These are phyloP conservation scores for Sesia apiformis DNA, from an alignment of 2,888 invertebrate species.

Conservation along the genomic window DNA sequence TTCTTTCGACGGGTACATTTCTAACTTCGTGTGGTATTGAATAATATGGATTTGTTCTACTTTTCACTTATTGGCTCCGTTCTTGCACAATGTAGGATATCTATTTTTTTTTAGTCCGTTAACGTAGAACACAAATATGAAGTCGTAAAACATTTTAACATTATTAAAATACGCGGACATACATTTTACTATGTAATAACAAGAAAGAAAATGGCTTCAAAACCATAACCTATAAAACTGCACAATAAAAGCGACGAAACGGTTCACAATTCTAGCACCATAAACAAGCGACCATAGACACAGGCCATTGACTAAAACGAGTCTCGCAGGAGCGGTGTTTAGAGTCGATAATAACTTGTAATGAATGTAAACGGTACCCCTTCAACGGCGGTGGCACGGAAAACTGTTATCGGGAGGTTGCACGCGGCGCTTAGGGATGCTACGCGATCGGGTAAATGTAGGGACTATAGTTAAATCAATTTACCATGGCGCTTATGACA, in stretches of 20 bases:
- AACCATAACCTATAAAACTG: not conserved
- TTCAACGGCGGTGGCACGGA: constrained; percentile 33
- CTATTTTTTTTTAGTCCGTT: no score
- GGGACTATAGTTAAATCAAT: not conserved
- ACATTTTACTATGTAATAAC: not conserved
- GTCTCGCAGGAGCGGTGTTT: constrained; percentile 51
- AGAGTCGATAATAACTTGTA: constrained; percentile 62
- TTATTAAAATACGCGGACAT: not conserved
- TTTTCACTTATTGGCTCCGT: constrained; percentile 43
- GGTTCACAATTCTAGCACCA: constrained; percentile 9
- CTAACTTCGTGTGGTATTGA: constrained; percentile 63
- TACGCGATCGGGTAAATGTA: not conserved
- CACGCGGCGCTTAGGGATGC: constrained; percentile 32
- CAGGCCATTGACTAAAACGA: constrained; percentile 50
- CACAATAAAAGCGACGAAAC: constrained; percentile 9
- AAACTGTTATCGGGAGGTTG: constrained; percentile 52
- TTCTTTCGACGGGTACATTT: constrained; percentile 66
- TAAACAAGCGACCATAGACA: constrained; percentile 31
- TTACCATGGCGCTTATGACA: no score
- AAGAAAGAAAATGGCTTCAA: not conserved
- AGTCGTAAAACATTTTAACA: no score
- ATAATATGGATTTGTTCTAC: constrained; percentile 62
- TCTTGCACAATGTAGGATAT: constrained; percentile 16
- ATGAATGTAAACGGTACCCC: constrained; percentile 55
- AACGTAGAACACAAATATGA: not conserved